Evolutionary conservation across 2,113 vertebrate genomes (phyloP).

Genomic region (Brachirus orientalis): DNA sequence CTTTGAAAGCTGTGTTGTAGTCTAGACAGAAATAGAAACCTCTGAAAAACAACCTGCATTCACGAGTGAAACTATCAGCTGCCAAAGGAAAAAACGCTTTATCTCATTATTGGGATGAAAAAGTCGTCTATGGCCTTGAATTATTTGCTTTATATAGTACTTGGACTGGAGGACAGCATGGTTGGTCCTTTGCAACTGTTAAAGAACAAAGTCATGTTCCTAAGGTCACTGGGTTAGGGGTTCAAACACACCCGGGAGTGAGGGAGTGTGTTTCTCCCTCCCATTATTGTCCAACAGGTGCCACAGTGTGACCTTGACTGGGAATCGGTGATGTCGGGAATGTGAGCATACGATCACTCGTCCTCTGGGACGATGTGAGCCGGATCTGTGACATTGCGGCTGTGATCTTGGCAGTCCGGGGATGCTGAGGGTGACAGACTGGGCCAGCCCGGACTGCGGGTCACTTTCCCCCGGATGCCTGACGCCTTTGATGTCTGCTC

Average conservation of each 20-base stretch:
- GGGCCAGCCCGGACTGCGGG: slow-evolving; percentile 47
- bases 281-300: slow-evolving; percentile 44
- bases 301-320: slow-evolving; percentile 42
- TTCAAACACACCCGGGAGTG: background rate
- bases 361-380: slow-evolving; percentile 48
- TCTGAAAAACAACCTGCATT: too few species aligned
- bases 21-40: too few species aligned
- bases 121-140: too few species aligned
- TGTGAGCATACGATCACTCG: slow-evolving; percentile 6
- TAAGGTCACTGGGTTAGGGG: slow-evolving; percentile 25
- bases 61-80: too few species aligned
- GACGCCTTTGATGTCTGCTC: slow-evolving; percentile 72
- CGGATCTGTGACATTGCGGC: slow-evolving; percentile 48
- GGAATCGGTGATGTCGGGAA: slow-evolving; percentile 47
- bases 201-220: slow-evolving; percentile 11
- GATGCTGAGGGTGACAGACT: slow-evolving; percentile 44
- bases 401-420: slow-evolving; percentile 47
- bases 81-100: too few species aligned
- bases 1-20: too few species aligned
- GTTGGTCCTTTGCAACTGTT: background rate
- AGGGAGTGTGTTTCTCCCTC: background rate
- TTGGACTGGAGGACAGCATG: background rate
- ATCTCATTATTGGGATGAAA: too few species aligned
- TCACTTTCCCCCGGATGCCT: slow-evolving; percentile 49
- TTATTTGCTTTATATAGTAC: background rate